These are phyloP conservation scores for Ridgeia piscesae DNA, from an alignment of 1,140 invertebrate species.

Conservation along the genomic window DNA sequence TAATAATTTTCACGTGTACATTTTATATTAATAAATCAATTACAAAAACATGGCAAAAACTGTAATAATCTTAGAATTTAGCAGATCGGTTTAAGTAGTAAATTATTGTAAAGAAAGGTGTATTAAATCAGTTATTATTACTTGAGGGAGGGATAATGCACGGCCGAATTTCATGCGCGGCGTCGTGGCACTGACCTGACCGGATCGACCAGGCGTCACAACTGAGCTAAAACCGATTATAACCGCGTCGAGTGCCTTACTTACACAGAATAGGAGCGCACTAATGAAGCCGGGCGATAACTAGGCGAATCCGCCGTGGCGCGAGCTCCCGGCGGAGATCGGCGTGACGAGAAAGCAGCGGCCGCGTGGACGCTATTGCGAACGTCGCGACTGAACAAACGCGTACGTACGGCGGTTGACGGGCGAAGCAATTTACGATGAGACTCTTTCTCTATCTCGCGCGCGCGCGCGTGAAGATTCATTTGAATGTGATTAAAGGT, in stretches of 20 bases:
- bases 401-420: neutral
- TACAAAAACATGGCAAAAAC: no score
- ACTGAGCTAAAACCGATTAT: neutral
- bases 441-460: neutral
- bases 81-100: no score
- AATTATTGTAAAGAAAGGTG: no score
- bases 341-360: neutral
- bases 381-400: neutral
- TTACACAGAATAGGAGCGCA: neutral
- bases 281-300: neutral
- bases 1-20: no score
- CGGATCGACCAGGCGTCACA: neutral
- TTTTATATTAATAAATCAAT: no score
- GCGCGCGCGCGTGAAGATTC: neutral
- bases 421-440: neutral
- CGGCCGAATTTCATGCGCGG: no score
- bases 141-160: no score
- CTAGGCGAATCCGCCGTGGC: neutral
- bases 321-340: neutral
- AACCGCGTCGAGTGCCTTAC: neutral
- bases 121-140: no score
- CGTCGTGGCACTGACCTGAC: neutral
- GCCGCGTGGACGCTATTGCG: neutral
- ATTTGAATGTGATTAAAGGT: neutral
- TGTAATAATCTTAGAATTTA: no score